Base-by-base conservation (phyloP, 1,140 invertebrate genomes). In the Drosophila repletoides region DNA sequence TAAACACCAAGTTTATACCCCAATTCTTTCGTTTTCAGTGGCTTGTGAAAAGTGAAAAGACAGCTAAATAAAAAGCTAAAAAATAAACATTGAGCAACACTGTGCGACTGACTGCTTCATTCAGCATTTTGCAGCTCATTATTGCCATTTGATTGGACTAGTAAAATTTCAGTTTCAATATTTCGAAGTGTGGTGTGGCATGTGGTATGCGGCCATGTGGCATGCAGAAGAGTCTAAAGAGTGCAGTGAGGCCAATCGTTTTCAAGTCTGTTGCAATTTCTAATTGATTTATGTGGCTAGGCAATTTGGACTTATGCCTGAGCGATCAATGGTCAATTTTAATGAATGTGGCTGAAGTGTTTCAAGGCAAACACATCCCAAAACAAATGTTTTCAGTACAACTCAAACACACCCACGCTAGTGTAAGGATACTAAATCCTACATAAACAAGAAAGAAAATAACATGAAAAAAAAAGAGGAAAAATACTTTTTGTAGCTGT, bases 251-350 rank as follows among this genome's bases (percentile, higher is more conserved):
- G 38, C 55, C 48, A 58, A 43, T 38, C 53, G 38, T 24, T 31
- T 12, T 48, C 31, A 43, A 15, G 29, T 26, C 21, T 43, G 22
- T 19, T 15, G 22, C 49, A 65, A 69, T 81, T 76, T 60, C 61
- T 83, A 83, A 83, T 83, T 83, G 77, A 83, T 72, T 83, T 76
- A 26, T 65, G 60, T 66, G 70, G 58, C 49, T 59, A 49, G 49
- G 51, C 71, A 72, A 83, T 67, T 63, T 71, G 51, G 48, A 58
- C 55, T 55, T 56, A 55, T 60, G 38, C 67, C 60, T 81, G 53
- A 69, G 58, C 67, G 60, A 45, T n/a, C 19, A 63, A 24, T 43
- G 17, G 29, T 19, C 29, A 49, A 22, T 15, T 28, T 31, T 34
- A 14, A 19, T 19, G 51, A 41, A 43, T 38, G 55, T 22, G 36